phyloP scores from a whole-genome alignment of 2,797 vertebrate genomes.

The Coluber constrictor region DNA sequence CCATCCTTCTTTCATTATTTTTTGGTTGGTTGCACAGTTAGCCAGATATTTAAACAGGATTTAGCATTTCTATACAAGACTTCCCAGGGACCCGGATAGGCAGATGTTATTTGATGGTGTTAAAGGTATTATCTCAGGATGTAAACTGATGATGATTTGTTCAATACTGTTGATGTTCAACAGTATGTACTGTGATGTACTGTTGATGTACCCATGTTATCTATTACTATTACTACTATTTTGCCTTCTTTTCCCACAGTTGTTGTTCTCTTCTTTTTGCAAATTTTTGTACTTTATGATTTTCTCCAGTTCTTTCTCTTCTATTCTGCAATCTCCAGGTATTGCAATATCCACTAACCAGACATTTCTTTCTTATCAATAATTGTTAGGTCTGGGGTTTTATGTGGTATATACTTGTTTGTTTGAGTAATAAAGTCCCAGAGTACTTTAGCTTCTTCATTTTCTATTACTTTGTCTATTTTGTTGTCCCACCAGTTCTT shows the following conservation, averaged over 20 bases:
- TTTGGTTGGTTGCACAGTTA: neutral
- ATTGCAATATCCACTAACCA: neutral
- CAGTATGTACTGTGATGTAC: too few species aligned
- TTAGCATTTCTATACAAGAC: neutral
- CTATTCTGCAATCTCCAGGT: neutral
- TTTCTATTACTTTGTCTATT: neutral
- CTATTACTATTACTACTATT: too few species aligned
- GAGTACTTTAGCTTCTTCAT: neutral
- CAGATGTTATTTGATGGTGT: too few species aligned
- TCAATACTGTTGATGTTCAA: too few species aligned
- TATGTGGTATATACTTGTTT: neutral
- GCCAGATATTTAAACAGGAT: neutral
- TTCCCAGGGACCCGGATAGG: neutral
- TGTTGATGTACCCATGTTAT: too few species aligned
- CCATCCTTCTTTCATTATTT: neutral
- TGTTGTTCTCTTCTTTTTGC: neutral
- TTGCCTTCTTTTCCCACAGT: neutral
- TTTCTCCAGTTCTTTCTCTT: neutral
- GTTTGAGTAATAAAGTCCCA: neutral
- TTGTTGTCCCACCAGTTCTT: neutral
- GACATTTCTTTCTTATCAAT: neutral
- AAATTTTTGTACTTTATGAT: neutral
- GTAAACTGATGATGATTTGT: too few species aligned
- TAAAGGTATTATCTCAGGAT: too few species aligned
- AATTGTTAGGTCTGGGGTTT: neutral